A percentile compares a stretch with the other conserved stretches of the same genome.
Conservation (phyloP, 2,888 invertebrate genomes). For the Sthenelais limicola region DNA sequence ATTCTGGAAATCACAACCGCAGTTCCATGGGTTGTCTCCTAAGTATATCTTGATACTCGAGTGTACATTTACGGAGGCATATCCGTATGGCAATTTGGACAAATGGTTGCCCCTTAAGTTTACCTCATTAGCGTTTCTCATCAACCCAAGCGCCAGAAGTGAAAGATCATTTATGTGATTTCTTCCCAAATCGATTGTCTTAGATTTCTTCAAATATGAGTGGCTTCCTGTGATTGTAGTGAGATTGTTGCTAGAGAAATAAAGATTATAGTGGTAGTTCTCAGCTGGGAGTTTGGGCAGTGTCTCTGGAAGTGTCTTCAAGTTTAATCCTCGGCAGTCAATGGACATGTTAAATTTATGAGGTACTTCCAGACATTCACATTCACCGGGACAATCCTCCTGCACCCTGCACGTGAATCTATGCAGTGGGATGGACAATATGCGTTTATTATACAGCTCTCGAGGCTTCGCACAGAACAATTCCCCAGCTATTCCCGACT, state of each 20-base stretch:
- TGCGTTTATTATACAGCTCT: neutral
- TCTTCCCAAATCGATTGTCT: neutral
- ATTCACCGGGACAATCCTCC: slow-evolving; percentile 1
- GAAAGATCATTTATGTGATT: neutral
- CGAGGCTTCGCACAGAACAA: neutral
- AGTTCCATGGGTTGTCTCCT: neutral
- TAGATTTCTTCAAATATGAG: neutral
- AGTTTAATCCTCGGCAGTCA: neutral
- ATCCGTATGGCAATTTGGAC: neutral
- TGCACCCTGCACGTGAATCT: neutral
- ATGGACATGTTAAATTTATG: neutral
- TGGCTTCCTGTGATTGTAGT: neutral
- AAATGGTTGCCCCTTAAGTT: neutral
- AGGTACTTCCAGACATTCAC: slow-evolving; percentile 11
- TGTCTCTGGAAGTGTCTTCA: neutral
- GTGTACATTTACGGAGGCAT: neutral
- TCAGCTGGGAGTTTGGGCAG: neutral
- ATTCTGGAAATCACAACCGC: slow-evolving; percentile 2
- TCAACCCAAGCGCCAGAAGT: neutral
- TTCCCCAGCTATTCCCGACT: neutral
- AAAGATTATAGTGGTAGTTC: slow-evolving; percentile 4
- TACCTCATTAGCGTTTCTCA: neutral
- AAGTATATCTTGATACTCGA: neutral
- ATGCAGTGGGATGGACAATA: neutral
- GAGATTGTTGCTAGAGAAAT: neutral